Percentiles rank a stretch among this genome's conserved stretches.
These are phyloP conservation scores for Oasisia sp. DNA, from an alignment of 2,888 invertebrate species.

Conservation along the genomic window DNA sequence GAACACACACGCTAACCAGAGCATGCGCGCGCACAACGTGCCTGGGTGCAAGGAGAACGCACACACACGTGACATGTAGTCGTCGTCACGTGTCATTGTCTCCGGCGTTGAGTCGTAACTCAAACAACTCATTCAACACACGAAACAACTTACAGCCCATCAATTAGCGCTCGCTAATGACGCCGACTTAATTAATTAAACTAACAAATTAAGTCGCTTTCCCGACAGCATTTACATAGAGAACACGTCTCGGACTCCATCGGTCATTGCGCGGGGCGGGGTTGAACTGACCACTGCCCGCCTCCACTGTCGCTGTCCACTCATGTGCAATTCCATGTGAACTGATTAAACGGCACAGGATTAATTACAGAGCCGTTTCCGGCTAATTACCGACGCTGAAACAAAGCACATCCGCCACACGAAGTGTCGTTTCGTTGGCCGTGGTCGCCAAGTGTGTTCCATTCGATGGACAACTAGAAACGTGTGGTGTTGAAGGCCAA, in stretches of 20 bases:
- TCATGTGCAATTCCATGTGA: slow-evolving; percentile 10
- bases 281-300: not conserved
- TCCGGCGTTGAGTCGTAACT: not conserved
- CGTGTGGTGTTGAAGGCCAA: not conserved
- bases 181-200: slow-evolving; percentile 13
- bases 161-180: not conserved
- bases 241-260: not conserved
- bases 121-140: not conserved
- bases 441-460: not conserved
- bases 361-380: slow-evolving; percentile 11
- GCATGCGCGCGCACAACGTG: not conserved
- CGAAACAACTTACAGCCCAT: slow-evolving; percentile 3
- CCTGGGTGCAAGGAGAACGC: not conserved
- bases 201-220: slow-evolving; percentile 11
- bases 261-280: not conserved
- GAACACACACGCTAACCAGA: not conserved
- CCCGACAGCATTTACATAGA: not conserved
- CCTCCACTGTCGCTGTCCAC: not conserved
- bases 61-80: not conserved
- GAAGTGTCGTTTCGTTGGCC: slow-evolving; percentile 5
- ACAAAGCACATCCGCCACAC: not conserved
- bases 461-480: not conserved
- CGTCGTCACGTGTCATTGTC: not conserved
- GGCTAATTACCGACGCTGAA: slow-evolving; percentile 5
- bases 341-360: slow-evolving; percentile 13